Percentiles rank a stretch among this genome's conserved stretches.
Evolutionary conservation across 2,888 invertebrate species (phyloP).

Genomic region (Eristalis tenax): DNA sequence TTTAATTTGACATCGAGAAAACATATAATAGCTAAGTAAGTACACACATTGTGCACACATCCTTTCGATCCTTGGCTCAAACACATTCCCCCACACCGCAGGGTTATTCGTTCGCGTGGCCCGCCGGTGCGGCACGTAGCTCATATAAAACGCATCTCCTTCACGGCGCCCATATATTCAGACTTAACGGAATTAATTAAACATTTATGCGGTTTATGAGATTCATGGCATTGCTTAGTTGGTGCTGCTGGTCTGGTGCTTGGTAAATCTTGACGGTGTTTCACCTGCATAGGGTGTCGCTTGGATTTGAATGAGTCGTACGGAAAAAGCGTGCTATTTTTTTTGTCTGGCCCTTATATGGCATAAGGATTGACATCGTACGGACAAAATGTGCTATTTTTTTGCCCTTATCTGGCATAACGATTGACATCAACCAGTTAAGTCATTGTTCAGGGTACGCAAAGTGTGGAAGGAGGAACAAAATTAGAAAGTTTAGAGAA

Average conservation of each 20-base stretch:
- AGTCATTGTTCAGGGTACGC: no score
- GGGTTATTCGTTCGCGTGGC: background rate
- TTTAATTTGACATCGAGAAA: constrained; percentile 34
- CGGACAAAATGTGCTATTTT: background rate
- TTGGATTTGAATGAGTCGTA: background rate
- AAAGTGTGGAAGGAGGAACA: no score
- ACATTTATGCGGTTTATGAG: constrained; percentile 64
- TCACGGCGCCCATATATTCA: constrained; percentile 6
- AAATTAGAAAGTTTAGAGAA: no score
- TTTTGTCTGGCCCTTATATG: background rate
- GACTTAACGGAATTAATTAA: constrained; percentile 64
- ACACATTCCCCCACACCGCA: background rate
- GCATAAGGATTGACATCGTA: background rate
- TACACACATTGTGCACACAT: background rate
- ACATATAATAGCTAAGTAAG: constrained; percentile 10
- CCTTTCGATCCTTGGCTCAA: background rate
- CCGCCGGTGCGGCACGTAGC: constrained; percentile 18
- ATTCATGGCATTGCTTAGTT: constrained; percentile 36
- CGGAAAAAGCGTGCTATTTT: background rate
- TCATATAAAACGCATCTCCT: constrained; percentile 43
- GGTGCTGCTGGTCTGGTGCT: constrained; percentile 21
- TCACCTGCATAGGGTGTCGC: constrained; percentile 22
- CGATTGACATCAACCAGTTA: no score
- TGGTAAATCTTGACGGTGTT: constrained; percentile 29
- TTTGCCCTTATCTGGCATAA: no score